phyloP scores from a whole-genome alignment of 2,888 invertebrate species.

The Congeria kusceri region DNA sequence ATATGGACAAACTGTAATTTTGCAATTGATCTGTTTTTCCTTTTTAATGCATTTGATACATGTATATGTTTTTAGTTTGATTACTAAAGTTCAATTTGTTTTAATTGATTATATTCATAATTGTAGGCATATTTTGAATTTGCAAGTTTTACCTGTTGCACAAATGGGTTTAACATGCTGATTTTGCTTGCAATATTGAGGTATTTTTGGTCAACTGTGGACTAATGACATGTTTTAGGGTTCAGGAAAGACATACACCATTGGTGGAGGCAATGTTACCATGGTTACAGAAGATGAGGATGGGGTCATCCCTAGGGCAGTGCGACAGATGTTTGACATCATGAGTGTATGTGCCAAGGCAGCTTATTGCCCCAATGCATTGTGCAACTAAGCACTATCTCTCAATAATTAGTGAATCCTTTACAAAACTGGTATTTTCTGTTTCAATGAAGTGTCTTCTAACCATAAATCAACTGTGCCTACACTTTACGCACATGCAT shows the following conservation, averaged over 20 bases:
- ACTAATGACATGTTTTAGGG: constrained; percentile 86
- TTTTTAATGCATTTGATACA: not conserved
- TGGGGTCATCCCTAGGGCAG: constrained; percentile 95
- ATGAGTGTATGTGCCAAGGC: constrained; percentile 84
- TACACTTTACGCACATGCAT: too few relatives aligned
- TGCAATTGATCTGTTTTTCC: too few relatives aligned
- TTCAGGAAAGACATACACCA: constrained; percentile 97
- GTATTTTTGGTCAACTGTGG: too few relatives aligned
- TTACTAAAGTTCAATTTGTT: not conserved
- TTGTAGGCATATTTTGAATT: not conserved
- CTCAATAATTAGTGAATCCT: too few relatives aligned
- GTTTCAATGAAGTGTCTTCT: too few relatives aligned
- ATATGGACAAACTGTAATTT: constrained; percentile 93
- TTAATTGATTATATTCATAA: not conserved
- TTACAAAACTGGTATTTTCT: too few relatives aligned
- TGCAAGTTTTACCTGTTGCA: too few relatives aligned
- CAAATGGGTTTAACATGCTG: too few relatives aligned
- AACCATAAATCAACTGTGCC: too few relatives aligned
- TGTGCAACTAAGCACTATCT: too few relatives aligned
- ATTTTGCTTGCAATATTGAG: too few relatives aligned
- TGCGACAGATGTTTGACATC: constrained; percentile 90
- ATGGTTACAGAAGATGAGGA: constrained; percentile 85
- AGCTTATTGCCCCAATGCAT: too few relatives aligned
- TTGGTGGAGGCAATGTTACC: constrained; percentile 88
- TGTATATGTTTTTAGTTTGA: not conserved